These are phyloP conservation scores for Caenorhabditis virilis DNA, from an alignment of 2,888 invertebrate genomes.

Conservation along the genomic window DNA sequence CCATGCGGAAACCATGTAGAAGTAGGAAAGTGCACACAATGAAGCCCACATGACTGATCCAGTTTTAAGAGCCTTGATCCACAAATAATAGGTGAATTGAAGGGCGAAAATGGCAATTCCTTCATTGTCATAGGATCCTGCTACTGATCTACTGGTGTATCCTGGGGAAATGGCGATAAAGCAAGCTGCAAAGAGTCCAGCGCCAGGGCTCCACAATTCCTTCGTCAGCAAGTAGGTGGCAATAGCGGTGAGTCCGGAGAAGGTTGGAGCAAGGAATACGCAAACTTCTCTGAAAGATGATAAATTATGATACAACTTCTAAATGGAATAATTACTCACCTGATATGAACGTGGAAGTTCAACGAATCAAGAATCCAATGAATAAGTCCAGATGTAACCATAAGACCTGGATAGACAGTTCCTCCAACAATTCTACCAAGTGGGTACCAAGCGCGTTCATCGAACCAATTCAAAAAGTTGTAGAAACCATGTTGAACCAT, in stretches of 20 bases:
- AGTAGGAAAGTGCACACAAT: constrained; percentile 91
- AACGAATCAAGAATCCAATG: constrained; percentile 88
- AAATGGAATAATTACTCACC: constrained; percentile 77
- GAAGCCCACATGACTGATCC: constrained; percentile 96
- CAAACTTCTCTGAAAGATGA: constrained; percentile 72
- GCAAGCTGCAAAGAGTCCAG: constrained; percentile 90
- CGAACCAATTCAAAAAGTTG: constrained; percentile 99
- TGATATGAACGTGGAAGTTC: constrained; percentile 95
- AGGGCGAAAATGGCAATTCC: constrained; percentile 99
- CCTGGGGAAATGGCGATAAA: constrained; percentile 98
- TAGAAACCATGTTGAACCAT: constrained; percentile 99
- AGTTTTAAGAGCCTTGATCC: constrained; percentile 96
- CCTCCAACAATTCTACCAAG: constrained; percentile 97
- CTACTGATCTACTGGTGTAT: constrained; percentile 97
- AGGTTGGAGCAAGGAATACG: constrained; percentile 96
- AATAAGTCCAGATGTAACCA: constrained; percentile 97
- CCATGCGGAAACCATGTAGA: constrained; percentile 99
- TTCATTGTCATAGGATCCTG: constrained; percentile 99
- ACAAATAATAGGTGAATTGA: constrained; percentile 95
- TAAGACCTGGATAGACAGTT: constrained; percentile 97
- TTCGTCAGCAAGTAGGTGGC: constrained; percentile 96
- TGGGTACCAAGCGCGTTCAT: constrained; percentile 99
- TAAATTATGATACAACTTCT: not conserved
- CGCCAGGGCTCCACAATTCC: constrained; percentile 51
- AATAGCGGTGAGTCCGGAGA: constrained; percentile 96